Base-by-base conservation (phyloP, 2,888 invertebrate species). In the Eupeodes latifasciatus region DNA sequence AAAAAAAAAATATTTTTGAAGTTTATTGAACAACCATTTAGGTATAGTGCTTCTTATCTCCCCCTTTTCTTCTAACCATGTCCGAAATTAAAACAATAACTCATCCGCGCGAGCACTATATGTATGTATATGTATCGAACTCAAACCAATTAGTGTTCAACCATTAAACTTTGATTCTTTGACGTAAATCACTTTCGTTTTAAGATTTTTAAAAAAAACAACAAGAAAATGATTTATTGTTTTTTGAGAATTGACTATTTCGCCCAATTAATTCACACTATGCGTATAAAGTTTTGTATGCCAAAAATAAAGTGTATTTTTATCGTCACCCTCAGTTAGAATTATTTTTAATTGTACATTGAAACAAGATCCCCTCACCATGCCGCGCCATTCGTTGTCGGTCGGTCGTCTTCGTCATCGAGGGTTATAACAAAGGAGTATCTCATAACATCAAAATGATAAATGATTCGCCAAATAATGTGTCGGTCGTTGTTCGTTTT, bases 391-490 rank as follows among this genome's bases (percentile, higher is more conserved):
- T 36, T 0, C 1, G 7, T 36, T 2, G 2, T 36, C 36, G 19
- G 40, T 40, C 6, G 40, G 40, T 40, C 40, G 40, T 40, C 40
- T 5, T 40, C 40, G 40, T 40, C 40, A 9, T 40, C 6, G 40
- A 1, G 40, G 40, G 6, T 2, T 5, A 9, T 9, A 40, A 40
- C 40, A 40, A 40, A 40, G 40, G 6, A 4, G 11, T 11, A 11
- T 62, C 62, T n/a, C 10, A 66, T 55, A 83, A 66, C 47, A 66
- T 53, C 12, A 71, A 66, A 69, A 74, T 81, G 74, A 84, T 80
- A 84, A 88, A 84, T 81, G 81, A 74, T 78, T 77, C 77, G 74
- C 74, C 81, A 88, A 86, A 83, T 75, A 85, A 81, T 77, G 77
- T 84, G 80, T 84, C 40, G 40, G 40, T 62, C 40, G 59, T 40